Percentiles rank a stretch among this genome's conserved stretches.
These are phyloP conservation scores for Eilema sororculum DNA, from an alignment of 2,888 invertebrate species.

Conservation along the genomic window DNA sequence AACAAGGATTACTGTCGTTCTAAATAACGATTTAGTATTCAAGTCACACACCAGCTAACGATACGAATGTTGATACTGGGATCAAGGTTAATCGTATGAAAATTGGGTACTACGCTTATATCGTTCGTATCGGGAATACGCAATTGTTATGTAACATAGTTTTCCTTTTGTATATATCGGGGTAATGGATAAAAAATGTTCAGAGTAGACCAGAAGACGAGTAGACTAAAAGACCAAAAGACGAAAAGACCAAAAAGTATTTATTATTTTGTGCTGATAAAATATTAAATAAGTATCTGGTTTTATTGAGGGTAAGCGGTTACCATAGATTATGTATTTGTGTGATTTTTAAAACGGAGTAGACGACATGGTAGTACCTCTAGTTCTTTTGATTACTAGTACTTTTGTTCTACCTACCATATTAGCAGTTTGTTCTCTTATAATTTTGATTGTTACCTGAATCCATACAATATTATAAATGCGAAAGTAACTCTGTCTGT, in stretches of 20 bases:
- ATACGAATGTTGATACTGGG: conserved; percentile 16
- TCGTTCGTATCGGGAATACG: not conserved
- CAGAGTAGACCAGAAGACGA: not conserved
- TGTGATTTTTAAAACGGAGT: too few relatives aligned
- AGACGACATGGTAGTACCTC: too few relatives aligned
- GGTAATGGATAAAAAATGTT: not conserved
- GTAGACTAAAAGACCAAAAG: not conserved
- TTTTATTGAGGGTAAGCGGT: not conserved
- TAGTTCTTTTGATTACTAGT: too few relatives aligned
- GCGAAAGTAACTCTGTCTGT: too few relatives aligned
- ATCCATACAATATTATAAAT: too few relatives aligned
- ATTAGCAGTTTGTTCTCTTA: too few relatives aligned
- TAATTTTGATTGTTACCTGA: too few relatives aligned
- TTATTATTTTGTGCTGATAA: too few relatives aligned
- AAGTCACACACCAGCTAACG: conserved; percentile 19
- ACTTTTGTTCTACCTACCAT: too few relatives aligned
- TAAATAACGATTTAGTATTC: conserved; percentile 16
- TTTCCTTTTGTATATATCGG: not conserved
- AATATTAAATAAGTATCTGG: not conserved
- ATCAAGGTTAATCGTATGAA: conserved; percentile 26
- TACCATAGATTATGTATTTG: not conserved
- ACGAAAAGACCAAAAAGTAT: not conserved
- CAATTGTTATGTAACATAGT: conserved; percentile 1
- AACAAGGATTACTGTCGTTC: conserved; percentile 9
- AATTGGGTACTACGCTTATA: conserved; percentile 11